Conservation (phyloP, 2,888 invertebrate genomes). For the Anoncus sp. region DNA sequence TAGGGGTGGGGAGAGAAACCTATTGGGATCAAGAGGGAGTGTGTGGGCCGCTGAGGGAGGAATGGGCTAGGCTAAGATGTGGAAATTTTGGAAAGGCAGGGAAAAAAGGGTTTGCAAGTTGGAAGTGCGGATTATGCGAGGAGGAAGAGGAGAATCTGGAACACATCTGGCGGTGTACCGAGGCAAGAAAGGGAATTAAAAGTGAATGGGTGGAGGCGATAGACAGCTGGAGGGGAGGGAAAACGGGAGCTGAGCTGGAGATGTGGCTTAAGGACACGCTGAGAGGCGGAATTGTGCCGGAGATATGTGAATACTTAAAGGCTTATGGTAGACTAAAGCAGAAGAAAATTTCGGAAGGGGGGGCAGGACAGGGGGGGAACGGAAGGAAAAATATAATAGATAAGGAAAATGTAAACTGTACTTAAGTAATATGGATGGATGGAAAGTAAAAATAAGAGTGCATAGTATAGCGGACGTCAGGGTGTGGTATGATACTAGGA, state of each 20-base stretch:
- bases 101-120: conserved; percentile 12
- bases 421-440: too few relatives aligned
- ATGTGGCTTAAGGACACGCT: background rate
- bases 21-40: conserved; percentile 23
- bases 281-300: background rate
- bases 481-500: too few relatives aligned
- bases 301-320: too few relatives aligned
- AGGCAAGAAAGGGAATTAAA: conserved; percentile 1
- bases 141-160: conserved; percentile 22
- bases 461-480: too few relatives aligned
- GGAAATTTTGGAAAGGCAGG: background rate
- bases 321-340: too few relatives aligned
- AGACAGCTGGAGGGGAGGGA: conserved; percentile 2
- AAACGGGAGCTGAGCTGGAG: background rate
- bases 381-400: too few relatives aligned
- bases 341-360: too few relatives aligned
- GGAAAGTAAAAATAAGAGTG: too few relatives aligned
- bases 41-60: too few relatives aligned
- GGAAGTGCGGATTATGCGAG: conserved; percentile 16
- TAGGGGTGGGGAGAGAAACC: background rate
- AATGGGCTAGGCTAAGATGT: conserved; percentile 43
- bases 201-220: conserved; percentile 18
- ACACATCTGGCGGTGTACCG: conserved; percentile 33
- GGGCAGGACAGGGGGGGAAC: too few relatives aligned
- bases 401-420: too few relatives aligned